Conservation (phyloP, 92 coral and sea anemone species). For the Montipora capitata region DNA sequence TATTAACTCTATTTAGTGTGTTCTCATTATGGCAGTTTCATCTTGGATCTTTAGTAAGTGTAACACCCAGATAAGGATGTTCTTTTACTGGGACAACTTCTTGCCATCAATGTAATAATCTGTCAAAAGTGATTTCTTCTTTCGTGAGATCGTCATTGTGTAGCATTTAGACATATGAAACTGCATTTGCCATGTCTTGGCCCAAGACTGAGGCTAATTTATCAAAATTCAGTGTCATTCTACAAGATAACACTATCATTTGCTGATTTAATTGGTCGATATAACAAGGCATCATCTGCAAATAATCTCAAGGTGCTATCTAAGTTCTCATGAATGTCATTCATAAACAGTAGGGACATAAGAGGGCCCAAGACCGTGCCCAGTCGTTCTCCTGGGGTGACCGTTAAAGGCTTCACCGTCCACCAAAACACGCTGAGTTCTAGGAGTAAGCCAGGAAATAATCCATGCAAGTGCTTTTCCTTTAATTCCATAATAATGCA, state of each 20-base stretch:
- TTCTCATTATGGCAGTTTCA: conserved; percentile 66
- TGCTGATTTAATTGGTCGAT: too few relatives aligned
- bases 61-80: conserved; percentile 40
- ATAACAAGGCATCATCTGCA: too few relatives aligned
- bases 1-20: conserved; percentile 52
- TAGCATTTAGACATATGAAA: conserved; percentile 65
- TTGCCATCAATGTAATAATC: conserved; percentile 44
- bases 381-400: too few relatives aligned
- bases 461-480: too few relatives aligned
- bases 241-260: conserved; percentile 39
- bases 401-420: too few relatives aligned
- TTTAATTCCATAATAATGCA: too few relatives aligned
- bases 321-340: too few relatives aligned
- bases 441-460: too few relatives aligned
- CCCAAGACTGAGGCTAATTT: conserved; percentile 37
- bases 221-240: conserved; percentile 38
- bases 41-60: conserved; percentile 40
- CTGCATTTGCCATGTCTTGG: conserved; percentile 62
- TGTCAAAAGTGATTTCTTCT: conserved; percentile 30
- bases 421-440: too few relatives aligned
- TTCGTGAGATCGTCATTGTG: conserved; percentile 59
- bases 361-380: too few relatives aligned
- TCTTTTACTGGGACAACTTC: conserved; percentile 43
- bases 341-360: too few relatives aligned
- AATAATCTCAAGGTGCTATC: too few relatives aligned